These are phyloP conservation scores for Orchesella flavescens DNA, from an alignment of 2,888 invertebrate species.

Conservation along the genomic window DNA sequence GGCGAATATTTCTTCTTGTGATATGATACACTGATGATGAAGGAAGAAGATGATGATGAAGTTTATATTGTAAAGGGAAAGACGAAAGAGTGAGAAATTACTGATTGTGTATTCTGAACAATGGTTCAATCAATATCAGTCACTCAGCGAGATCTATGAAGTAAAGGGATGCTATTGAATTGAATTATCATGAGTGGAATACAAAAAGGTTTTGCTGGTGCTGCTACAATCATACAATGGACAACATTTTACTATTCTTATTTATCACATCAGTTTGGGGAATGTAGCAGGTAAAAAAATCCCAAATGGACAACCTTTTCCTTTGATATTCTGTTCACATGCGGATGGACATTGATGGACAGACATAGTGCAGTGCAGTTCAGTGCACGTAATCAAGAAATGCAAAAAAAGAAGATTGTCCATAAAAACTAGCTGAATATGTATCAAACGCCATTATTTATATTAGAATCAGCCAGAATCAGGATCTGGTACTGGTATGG, in stretches of 20 bases:
- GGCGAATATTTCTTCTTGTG: too few species aligned
- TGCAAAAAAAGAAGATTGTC: conserved; percentile 17
- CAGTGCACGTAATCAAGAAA: background rate
- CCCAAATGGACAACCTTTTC: background rate
- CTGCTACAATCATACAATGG: background rate
- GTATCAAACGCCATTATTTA: background rate
- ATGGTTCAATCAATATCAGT: conserved; percentile 32
- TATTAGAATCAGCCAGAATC: background rate
- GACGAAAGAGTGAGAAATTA: conserved; percentile 12
- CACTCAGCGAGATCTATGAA: background rate
- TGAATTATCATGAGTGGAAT: conserved; percentile 3
- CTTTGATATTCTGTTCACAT: conserved; percentile 30
- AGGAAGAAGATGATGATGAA: background rate
- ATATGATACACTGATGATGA: background rate
- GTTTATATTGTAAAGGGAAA: background rate
- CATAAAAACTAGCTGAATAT: conserved; percentile 11
- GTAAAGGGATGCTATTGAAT: background rate
- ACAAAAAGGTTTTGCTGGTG: background rate
- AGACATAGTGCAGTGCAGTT: background rate
- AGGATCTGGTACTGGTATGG: too few species aligned
- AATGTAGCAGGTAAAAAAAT: conserved; percentile 12
- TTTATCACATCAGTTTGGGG: conserved; percentile 1
- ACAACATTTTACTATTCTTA: background rate
- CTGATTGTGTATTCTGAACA: conserved; percentile 30
- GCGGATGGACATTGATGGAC: conserved; percentile 10